A percentile compares a stretch with the other conserved stretches of the same genome.
phyloP scores from a whole-genome alignment of 2,888 invertebrate species.

The Ectemnius lituratus region DNA sequence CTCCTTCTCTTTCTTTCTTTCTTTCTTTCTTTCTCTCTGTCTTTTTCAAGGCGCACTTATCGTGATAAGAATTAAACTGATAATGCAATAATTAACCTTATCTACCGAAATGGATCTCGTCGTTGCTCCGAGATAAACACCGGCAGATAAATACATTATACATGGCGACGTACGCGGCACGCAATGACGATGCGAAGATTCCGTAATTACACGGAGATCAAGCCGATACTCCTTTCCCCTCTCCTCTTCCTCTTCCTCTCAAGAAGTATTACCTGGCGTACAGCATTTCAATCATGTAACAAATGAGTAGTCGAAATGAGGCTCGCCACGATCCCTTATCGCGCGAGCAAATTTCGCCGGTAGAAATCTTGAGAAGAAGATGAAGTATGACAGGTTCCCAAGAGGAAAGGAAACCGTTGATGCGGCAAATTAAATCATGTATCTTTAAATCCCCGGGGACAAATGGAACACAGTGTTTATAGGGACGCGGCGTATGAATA shows the following conservation, averaged over 20 bases:
- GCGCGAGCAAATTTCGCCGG: too few species aligned
- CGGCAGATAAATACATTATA: conserved; percentile 5
- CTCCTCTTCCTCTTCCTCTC: conserved; percentile 8
- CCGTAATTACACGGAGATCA: background rate
- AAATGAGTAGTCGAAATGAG: too few species aligned
- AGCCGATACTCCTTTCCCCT: conserved; percentile 50
- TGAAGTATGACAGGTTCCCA: too few species aligned
- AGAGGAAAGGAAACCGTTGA: too few species aligned
- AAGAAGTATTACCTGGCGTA: too few species aligned
- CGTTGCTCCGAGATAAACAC: background rate
- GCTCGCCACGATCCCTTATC: too few species aligned
- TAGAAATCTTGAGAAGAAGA: too few species aligned
- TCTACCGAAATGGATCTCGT: background rate
- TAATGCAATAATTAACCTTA: conserved; percentile 10
- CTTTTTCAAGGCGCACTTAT: conserved; percentile 20
- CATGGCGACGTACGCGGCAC: conserved; percentile 5
- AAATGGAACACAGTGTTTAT: too few species aligned
- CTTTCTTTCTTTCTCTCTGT: background rate
- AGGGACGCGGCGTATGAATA: too few species aligned
- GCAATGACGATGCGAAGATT: conserved; percentile 6
- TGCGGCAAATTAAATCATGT: too few species aligned
- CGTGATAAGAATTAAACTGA: conserved; percentile 7
- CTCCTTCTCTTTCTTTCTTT: background rate
- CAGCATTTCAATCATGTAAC: too few species aligned
- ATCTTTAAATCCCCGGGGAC: too few species aligned